phyloP scores from a whole-genome alignment of 2,888 invertebrate species.

The Erpobdella octoculata region DNA sequence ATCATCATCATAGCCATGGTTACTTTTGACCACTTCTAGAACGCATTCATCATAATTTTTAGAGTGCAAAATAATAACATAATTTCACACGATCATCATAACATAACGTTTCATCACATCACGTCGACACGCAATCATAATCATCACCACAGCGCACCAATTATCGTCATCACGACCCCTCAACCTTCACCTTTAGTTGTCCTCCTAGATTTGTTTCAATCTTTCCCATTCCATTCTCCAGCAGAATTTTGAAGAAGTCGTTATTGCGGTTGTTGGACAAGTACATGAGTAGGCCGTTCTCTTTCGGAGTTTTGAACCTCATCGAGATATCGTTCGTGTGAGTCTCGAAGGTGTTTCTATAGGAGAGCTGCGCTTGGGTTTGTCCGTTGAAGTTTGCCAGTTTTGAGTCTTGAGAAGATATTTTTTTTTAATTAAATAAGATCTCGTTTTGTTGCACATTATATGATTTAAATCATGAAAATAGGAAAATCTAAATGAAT shows the following conservation, averaged over 20 bases:
- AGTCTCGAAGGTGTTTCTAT: slow-evolving; percentile 34
- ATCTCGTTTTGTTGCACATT: no score
- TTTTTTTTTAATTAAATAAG: no score
- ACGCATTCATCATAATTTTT: no score
- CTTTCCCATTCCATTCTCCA: slow-evolving; percentile 42
- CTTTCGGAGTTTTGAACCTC: slow-evolving; percentile 45
- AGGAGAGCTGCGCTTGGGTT: slow-evolving; percentile 36
- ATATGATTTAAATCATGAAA: no score
- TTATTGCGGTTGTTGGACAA: slow-evolving; percentile 39
- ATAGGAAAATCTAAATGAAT: no score
- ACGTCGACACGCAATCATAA: not conserved
- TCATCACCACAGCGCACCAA: not conserved
- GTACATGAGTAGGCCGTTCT: slow-evolving; percentile 45
- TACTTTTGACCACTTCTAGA: no score
- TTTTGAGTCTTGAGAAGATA: slow-evolving; percentile 43
- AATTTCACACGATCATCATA: no score
- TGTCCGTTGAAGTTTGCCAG: slow-evolving; percentile 45
- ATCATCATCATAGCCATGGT: no score
- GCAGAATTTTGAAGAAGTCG: slow-evolving; percentile 42
- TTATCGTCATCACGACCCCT: no score
- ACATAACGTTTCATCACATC: no score
- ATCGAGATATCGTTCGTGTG: slow-evolving; percentile 50
- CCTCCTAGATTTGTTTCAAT: slow-evolving; percentile 33
- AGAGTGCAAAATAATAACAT: no score
- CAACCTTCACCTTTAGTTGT: slow-evolving; percentile 22